Evolutionary conservation across 2,113 vertebrate genomes (phyloP), one percentile per base, ranked within the genome.

Genomic region (Laticauda colubrina): DNA sequence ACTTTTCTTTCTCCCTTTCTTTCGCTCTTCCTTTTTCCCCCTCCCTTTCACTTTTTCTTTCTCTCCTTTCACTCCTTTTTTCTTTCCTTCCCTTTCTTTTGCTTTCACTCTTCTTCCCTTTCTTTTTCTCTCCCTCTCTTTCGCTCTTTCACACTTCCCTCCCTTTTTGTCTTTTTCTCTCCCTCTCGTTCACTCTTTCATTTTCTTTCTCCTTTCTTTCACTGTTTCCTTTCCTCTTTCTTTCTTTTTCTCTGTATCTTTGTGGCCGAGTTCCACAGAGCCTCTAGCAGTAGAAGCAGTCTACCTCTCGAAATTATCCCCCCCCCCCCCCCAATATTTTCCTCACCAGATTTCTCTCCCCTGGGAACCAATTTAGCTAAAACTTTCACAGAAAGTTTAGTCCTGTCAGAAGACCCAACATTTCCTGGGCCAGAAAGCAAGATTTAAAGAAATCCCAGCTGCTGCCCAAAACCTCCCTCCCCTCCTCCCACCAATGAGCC

Each of bases 401-500:
- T 75, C n/a, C 69, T 75, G 14, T 20, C 34, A 14, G 29, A n/a
- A 69, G 29, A 4, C 4, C 1, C 1, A 15, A 69, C 29, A 2
- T 69, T 69, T 34, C 64, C 29, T 75, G 64, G 64, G n/a, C n/a
- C 64, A n/a, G 29, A 34, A 75, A 15, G 14, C 29, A 34, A 15
- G 12, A 75, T n/a, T 75, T 75, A 34, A 18, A 48, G 64, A 6
- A 34, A 75, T 7, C n/a, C 5, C 29, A 75, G 12, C 26, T n/a
- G 0, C 15, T 39, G 34, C 34, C 34, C 34, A 39, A 39, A 39
- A 39, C 34, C 34, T 39, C 34, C 34, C 69, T n/a, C 2, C 26
- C 0, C 12, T 4, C 12, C n/a, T 1, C 7, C 24, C 3, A 1
- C 59, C 24, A 61, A 24, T 2, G 24, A 61, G 59, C 3, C 26